Percentiles rank a stretch among this genome's conserved stretches.
phyloP scores from a whole-genome alignment of 2,888 invertebrate species.

The Plutella xylostella region DNA sequence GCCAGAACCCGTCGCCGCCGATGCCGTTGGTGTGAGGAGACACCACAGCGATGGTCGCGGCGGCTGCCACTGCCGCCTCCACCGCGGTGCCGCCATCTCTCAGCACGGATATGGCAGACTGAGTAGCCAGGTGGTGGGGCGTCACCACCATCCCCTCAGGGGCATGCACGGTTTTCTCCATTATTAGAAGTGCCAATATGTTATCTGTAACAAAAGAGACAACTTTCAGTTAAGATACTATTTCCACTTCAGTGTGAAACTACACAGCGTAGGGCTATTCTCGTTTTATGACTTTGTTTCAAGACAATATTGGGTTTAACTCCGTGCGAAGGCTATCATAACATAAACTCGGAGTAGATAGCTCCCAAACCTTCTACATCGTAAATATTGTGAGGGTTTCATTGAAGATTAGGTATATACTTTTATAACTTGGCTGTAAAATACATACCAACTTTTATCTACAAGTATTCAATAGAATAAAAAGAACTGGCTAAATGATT shows the following conservation, averaged over 20 bases:
- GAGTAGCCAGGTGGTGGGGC: constrained; percentile 53
- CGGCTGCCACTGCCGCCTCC: constrained; percentile 53
- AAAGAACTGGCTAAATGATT: no score
- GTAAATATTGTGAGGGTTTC: constrained; percentile 31
- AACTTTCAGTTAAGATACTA: neutral
- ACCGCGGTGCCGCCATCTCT: constrained; percentile 54
- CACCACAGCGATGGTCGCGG: constrained; percentile 51
- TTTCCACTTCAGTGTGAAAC: neutral
- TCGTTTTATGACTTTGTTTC: neutral
- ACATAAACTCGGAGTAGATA: constrained; percentile 46
- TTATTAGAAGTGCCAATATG: constrained; percentile 2
- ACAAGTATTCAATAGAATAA: no score
- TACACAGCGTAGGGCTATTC: neutral
- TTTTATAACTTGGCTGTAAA: neutral
- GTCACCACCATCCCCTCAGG: constrained; percentile 52
- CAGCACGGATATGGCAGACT: constrained; percentile 45
- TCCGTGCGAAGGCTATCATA: constrained; percentile 20
- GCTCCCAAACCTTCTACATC: constrained; percentile 40
- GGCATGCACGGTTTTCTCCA: constrained; percentile 36
- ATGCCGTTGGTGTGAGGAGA: constrained; percentile 58
- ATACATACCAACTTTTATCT: no score
- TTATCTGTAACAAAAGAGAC: neutral
- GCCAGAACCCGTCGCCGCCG: constrained; percentile 57
- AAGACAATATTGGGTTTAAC: neutral
- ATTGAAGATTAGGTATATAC: neutral